Conservation (phyloP, 2,113 vertebrate species). For the Monopterus albus region DNA sequence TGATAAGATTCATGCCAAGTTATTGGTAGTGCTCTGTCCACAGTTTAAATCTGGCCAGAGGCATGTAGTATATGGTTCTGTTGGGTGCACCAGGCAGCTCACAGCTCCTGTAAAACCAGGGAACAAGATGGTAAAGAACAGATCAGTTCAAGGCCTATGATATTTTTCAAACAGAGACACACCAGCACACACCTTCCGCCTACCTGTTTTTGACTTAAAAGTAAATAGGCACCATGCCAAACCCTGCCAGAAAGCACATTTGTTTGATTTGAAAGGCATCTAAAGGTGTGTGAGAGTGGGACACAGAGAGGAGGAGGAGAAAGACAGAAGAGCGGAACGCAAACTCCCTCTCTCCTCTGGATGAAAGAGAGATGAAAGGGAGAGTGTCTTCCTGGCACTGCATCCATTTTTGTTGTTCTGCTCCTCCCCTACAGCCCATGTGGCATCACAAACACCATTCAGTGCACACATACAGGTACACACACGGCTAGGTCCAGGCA, state of each 20-base stretch:
- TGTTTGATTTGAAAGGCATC: conserved; percentile 73
- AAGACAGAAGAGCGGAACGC: background rate
- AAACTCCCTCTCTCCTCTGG: conserved; percentile 23
- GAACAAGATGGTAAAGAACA: conserved; percentile 31
- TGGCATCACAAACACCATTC: conserved; percentile 60
- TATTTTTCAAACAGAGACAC: conserved; percentile 45
- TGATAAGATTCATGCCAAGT: background rate
- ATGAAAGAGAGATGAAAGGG: conserved; percentile 74
- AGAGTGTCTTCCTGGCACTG: conserved; percentile 65
- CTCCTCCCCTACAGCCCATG: conserved; percentile 64
- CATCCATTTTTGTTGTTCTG: conserved; percentile 55
- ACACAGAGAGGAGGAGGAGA: conserved; percentile 8
- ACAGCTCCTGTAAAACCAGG: conserved; percentile 29
- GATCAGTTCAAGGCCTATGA: conserved; percentile 56
- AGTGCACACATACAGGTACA: conserved; percentile 16
- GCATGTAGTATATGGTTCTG: background rate
- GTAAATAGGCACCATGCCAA: conserved; percentile 66
- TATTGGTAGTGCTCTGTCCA: background rate
- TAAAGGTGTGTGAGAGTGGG: conserved; percentile 50
- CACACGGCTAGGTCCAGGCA: background rate
- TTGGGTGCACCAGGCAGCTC: conserved; percentile 10
- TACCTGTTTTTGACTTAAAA: conserved; percentile 65
- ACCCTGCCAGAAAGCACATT: conserved; percentile 52
- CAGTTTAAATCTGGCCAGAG: background rate
- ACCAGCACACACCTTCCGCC: conserved; percentile 41